These are phyloP conservation scores for Lydus trimaculatus DNA, from an alignment of 2,888 invertebrate genomes.

Conservation along the genomic window DNA sequence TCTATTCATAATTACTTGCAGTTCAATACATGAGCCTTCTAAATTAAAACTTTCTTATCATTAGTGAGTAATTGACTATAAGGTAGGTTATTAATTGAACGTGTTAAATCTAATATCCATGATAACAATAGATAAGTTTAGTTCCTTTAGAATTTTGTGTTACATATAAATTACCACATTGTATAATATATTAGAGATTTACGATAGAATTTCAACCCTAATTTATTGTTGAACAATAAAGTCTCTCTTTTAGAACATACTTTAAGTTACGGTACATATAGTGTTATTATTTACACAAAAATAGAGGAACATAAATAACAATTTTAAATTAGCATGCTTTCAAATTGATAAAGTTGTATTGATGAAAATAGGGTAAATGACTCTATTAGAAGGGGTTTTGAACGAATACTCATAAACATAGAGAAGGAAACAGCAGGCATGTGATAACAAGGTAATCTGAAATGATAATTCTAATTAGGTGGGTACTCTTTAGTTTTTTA, in stretches of 20 bases:
- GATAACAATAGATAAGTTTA: background rate
- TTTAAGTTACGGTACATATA: background rate
- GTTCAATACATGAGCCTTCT: background rate
- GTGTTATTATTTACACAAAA: background rate
- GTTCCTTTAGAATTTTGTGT: background rate
- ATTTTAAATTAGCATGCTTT: background rate
- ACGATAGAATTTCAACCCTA: background rate
- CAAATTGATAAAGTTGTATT: background rate
- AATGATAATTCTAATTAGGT: background rate
- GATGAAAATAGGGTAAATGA: background rate
- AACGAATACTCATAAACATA: background rate
- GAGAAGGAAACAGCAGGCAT: background rate
- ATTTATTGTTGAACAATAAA: conserved; percentile 2
- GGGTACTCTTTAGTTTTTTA: background rate
- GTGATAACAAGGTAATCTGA: background rate
- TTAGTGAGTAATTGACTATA: background rate
- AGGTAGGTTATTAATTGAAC: background rate
- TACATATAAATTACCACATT: conserved; percentile 5
- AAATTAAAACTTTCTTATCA: background rate
- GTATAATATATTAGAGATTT: background rate
- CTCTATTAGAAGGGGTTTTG: background rate
- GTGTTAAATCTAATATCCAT: background rate
- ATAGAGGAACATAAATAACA: background rate
- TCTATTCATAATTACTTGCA: too few relatives aligned
- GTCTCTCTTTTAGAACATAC: background rate